Conservation (phyloP, 23 tunicate genomes). For the Halocynthia roretzi region DNA sequence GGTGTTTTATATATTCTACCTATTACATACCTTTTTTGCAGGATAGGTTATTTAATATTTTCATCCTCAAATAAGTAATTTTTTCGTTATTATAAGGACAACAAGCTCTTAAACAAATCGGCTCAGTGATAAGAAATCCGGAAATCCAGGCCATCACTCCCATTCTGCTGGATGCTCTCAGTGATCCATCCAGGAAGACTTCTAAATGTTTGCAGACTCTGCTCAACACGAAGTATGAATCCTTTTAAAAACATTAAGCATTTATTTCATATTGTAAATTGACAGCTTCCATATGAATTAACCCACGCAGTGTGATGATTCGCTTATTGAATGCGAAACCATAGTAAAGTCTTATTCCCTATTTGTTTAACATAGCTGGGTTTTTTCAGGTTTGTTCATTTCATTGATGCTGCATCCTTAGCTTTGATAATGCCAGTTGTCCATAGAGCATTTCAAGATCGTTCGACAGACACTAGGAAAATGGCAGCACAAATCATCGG, state of each 20-base stretch:
- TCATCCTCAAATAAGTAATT: too few relatives aligned
- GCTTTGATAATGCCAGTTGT: conserved; percentile 96
- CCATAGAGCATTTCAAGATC: conserved; percentile 71
- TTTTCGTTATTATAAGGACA: conserved; percentile 28
- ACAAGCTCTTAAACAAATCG: conserved; percentile 84
- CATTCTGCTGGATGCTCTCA: conserved; percentile 47
- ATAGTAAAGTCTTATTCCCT: background rate
- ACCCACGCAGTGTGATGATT: too few relatives aligned
- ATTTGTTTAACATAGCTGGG: background rate
- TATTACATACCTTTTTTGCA: background rate
- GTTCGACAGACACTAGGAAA: conserved; percentile 81
- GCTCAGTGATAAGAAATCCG: conserved; percentile 89
- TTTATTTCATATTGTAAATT: too few relatives aligned
- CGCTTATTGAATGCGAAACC: background rate
- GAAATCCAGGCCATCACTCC: conserved; percentile 62
- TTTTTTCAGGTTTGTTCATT: conserved; percentile 70
- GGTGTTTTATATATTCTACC: background rate
- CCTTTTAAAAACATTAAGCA: background rate
- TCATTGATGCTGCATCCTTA: conserved; percentile 94
- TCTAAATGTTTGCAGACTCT: conserved; percentile 55
- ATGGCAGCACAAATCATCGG: conserved; percentile 98
- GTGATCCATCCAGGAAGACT: conserved; percentile 61
- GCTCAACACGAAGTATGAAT: conserved; percentile 74
- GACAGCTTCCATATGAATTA: too few relatives aligned
- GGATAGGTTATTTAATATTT: background rate